Evolutionary conservation across 2,888 invertebrate genomes (phyloP), one percentile per base, ranked within the genome.

Genomic region (Rutpela maculata): DNA sequence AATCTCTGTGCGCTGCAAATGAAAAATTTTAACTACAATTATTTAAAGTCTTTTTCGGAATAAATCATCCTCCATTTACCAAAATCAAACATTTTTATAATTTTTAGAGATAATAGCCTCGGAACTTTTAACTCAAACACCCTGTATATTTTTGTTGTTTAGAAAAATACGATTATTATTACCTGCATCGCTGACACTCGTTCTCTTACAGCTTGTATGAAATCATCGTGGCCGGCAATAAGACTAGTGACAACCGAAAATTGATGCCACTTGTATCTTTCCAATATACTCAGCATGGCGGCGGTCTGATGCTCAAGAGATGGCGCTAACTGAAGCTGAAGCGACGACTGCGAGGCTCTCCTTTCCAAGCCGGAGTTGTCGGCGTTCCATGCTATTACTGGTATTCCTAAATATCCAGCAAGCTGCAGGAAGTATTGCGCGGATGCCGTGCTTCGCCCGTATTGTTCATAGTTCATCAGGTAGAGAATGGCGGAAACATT

Each of bases 311-410:
- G 99, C 90, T 97, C 97, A 85, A 99, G 94, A 74, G 98, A 97
- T 80, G 99, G 99, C 74, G 99, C 99, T 89, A 99, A 92, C 90
- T 99, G 99, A 82, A 98, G 92, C 87, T 97, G 96, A 85, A 98
- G 92, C 77, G 96, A 96, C 69, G 96, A 96, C 90, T 97, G 96
- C 31, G 97, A 96, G 57, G 96, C 96, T 59, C 90, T 84, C 26
- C 90, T 84, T 82, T 90, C 93, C 77, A 98, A 92, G 56, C 98
- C 98, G 57, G 98, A 97, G 90, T 98, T 98, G 90, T 99, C 98
- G 10, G 98, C 98, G 90, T 98, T 98, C 98, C 98, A 99, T 10
- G 97, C 97, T 85, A 98, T 97, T 71, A 98, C 97, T 85, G 98
- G 98, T 88, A 98, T 97, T 15, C 85, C 98, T 85, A 98, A 92